Base-by-base conservation (phyloP, 2,797 vertebrate species). In the Poeciliopsis turneri region DNA sequence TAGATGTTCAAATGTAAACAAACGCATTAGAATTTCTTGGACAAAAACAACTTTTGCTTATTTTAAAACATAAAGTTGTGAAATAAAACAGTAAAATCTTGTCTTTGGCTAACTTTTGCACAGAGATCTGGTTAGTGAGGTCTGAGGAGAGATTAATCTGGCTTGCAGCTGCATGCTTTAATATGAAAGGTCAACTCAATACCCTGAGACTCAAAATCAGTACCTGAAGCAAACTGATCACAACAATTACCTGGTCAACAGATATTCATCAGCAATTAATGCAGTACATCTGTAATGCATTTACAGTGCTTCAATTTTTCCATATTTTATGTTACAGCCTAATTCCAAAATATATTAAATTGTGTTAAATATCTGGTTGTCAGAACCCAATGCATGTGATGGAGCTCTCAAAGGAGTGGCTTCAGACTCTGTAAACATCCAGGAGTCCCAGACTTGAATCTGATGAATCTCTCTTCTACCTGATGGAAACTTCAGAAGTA, bases 131-230 rank as follows among this genome's bases (percentile, higher is more conserved):
- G 47, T 18, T 46, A 13, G 9, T 18, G 28, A 68, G 25, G 30
- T 36, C 43, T 73, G 61, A 72, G 39, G 45, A 36, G 39, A 61
- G 69, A 76, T 68, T 28, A 51, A 49, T 33, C n/a, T 80, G n/a
- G 25, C 72, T 84, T 71, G 53, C 46, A 59, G 55, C 18, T 47
- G 47, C 41, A 69, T 46, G 49, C 12, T 75, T 75, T 78, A 72
- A 83, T 30, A 30, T 30, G 30, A 83, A 84, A 43, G 78, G 71
- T 51, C 74, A 57, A 69, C 1, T 25, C 39, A 68, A 74, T 55
- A 78, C 75, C 69, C 39, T 74, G 8, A 74, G 80, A 84, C 41
- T 59, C 9, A 73, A 61, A 83, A 84, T 74, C 51, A 33, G 39
- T 41, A 25, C 43, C 81, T 68, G 33, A 55, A 74, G 53, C 47